Evolutionary conservation across 2,113 vertebrate species (phyloP).

Genomic region (Crocuta crocuta): DNA sequence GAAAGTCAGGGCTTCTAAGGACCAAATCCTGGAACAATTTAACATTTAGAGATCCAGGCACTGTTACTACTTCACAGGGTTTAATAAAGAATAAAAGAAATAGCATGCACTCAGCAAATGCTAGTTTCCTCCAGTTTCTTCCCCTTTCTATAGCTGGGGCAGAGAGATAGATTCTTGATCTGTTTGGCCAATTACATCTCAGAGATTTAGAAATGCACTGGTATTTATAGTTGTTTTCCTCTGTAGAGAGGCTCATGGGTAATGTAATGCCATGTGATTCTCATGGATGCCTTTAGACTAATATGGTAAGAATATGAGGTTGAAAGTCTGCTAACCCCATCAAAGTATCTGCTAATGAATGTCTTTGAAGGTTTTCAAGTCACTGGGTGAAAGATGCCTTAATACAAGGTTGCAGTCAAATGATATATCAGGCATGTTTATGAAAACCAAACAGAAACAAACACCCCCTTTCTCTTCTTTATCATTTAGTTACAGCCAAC

Average conservation of each 20-base stretch:
- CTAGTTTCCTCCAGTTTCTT: background rate
- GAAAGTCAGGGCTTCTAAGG: background rate
- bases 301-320: background rate
- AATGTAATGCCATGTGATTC: background rate
- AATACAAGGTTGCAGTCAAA: background rate
- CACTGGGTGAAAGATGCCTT: background rate
- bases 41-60: background rate
- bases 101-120: background rate
- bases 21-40: background rate
- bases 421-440: background rate
- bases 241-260: background rate
- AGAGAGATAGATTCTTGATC: background rate
- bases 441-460: constrained; percentile 36
- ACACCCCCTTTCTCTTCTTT: background rate
- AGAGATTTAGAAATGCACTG: background rate
- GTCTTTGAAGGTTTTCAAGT: constrained; percentile 52
- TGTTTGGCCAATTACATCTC: background rate
- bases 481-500: background rate
- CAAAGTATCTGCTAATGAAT: constrained; percentile 20
- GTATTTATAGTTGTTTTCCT: background rate
- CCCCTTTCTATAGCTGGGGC: background rate
- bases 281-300: background rate
- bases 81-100: background rate
- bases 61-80: background rate
- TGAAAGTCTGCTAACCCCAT: background rate